Evolutionary conservation across 2,888 invertebrate genomes (phyloP).

Genomic region (Anthophora plumipes): DNA sequence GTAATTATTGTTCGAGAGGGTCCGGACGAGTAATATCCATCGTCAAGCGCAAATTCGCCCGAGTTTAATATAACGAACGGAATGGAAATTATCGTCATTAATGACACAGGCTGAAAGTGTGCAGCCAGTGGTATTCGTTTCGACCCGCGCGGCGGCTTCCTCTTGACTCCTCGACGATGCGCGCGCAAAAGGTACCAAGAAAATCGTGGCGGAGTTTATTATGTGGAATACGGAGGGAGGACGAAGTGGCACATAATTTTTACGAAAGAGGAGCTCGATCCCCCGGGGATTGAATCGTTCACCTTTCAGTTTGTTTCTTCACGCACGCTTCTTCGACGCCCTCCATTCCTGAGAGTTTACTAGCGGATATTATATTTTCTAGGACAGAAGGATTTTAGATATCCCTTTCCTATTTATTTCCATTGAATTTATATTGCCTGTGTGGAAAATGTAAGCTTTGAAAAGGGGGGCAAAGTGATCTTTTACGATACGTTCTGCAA

Average conservation of each 20-base stretch:
- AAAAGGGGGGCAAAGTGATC: no score
- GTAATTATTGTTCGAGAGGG: conserved; percentile 42
- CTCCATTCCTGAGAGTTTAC: neutral
- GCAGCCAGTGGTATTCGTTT: conserved; percentile 21
- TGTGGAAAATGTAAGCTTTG: no score
- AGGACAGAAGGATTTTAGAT: neutral
- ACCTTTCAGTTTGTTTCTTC: neutral
- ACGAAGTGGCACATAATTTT: conserved; percentile 33
- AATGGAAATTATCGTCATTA: conserved; percentile 48
- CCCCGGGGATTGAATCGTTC: conserved; percentile 27
- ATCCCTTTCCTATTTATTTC: neutral
- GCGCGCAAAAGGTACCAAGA: conserved; percentile 14
- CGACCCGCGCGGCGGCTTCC: conserved; percentile 20
- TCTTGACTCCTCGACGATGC: conserved; percentile 16
- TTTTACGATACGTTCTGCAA: no score
- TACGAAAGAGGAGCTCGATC: conserved; percentile 14
- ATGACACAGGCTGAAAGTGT: conserved; percentile 26
- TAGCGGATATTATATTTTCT: neutral
- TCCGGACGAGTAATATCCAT: conserved; percentile 11
- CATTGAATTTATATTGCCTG: neutral
- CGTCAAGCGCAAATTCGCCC: conserved; percentile 19
- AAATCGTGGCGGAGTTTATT: conserved; percentile 32
- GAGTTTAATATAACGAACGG: conserved; percentile 19
- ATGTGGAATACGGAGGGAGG: conserved; percentile 2
- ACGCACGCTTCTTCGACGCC: neutral